Percentiles rank a stretch among this genome's conserved stretches.
These are phyloP conservation scores for Desmodus rotundus DNA, from an alignment of 2,113 vertebrate genomes.

Conservation along the genomic window DNA sequence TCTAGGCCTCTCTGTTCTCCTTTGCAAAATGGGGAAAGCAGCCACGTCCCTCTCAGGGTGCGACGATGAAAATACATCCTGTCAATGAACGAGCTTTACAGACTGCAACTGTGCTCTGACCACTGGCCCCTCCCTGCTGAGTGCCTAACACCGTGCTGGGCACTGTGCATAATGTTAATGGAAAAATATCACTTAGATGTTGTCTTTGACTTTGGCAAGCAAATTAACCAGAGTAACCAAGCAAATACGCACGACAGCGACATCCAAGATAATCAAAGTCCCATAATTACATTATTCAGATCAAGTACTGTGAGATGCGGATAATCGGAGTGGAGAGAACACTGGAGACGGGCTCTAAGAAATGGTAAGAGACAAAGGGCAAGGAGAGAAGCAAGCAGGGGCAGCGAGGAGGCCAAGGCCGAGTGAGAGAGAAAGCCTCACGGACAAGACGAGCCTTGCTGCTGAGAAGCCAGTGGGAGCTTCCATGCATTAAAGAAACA, in stretches of 20 bases:
- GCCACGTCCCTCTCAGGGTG: not conserved
- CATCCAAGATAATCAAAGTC: not conserved
- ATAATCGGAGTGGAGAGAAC: not conserved
- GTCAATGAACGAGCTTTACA: not conserved
- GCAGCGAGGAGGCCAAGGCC: not conserved
- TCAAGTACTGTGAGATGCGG: not conserved
- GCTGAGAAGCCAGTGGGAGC: fast-evolving
- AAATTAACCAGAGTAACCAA: not conserved
- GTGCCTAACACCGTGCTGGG: fast-evolving
- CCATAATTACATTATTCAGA: not conserved
- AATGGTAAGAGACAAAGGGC: not conserved
- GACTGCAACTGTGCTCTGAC: not conserved
- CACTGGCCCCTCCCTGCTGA: no score
- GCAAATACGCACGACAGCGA: not conserved
- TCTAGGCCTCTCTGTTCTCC: not conserved
- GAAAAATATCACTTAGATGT: not conserved
- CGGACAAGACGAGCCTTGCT: not conserved
- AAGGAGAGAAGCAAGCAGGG: not conserved
- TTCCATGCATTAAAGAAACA: not conserved
- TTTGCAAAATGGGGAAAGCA: not conserved
- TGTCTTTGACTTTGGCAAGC: not conserved
- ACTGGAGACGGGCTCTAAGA: not conserved
- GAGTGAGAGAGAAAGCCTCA: not conserved
- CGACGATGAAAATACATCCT: not conserved
- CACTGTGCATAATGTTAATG: not conserved